These are phyloP conservation scores for Zygogramma bicolorata DNA, from an alignment of 2,888 invertebrate genomes.

Conservation along the genomic window DNA sequence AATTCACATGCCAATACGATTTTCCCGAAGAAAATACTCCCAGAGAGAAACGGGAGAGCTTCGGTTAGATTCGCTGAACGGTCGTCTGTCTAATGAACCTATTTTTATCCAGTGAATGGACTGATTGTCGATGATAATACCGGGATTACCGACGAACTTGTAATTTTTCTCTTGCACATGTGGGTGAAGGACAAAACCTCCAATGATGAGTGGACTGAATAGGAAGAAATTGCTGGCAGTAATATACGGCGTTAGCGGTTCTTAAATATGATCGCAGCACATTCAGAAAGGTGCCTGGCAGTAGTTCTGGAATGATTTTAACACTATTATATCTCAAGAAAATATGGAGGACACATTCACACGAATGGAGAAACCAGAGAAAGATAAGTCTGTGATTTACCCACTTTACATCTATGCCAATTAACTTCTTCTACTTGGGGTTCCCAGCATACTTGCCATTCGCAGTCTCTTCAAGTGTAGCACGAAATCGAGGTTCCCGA, in stretches of 20 bases:
- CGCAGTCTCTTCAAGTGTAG: too few species aligned
- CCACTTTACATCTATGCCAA: too few species aligned
- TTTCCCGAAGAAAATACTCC: background rate
- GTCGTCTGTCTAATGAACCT: conserved; percentile 11
- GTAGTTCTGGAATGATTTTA: too few species aligned
- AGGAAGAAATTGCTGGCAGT: conserved; percentile 39
- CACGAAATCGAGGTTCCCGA: too few species aligned
- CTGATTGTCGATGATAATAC: conserved; percentile 31
- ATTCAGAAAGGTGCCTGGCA: too few species aligned
- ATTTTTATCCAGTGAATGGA: conserved; percentile 12
- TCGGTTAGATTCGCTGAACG: conserved; percentile 3
- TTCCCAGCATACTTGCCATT: too few species aligned
- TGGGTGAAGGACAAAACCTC: conserved; percentile 31
- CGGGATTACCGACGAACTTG: conserved; percentile 23
- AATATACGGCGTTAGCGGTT: conserved; percentile 22
- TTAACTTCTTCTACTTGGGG: too few species aligned
- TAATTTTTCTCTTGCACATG: conserved; percentile 27
- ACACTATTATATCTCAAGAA: too few species aligned
- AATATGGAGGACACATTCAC: too few species aligned
- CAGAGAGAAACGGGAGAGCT: background rate
- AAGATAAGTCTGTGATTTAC: too few species aligned
- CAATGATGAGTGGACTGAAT: conserved; percentile 33
- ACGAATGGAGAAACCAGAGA: too few species aligned
- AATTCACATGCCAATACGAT: conserved; percentile 5
- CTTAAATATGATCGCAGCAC: background rate